These are phyloP conservation scores for Dromaius novaehollandiae DNA, from an alignment of 2,113 vertebrate genomes.

Conservation along the genomic window DNA sequence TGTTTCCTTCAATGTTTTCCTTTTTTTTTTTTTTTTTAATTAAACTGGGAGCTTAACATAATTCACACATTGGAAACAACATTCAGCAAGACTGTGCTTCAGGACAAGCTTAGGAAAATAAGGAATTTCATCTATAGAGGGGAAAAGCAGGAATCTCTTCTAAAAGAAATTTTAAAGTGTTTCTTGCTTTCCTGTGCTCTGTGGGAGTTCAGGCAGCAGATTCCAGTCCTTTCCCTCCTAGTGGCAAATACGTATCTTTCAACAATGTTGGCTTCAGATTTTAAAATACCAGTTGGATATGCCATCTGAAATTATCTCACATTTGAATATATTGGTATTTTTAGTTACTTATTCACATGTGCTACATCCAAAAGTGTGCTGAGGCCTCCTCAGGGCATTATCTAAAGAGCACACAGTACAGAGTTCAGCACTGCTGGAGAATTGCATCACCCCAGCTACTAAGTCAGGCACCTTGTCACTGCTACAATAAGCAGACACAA, in stretches of 20 bases:
- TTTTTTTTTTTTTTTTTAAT: neutral
- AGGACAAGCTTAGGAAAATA: neutral
- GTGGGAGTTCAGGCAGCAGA: constrained; percentile 20
- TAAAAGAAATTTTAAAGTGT: neutral
- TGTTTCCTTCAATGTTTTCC: neutral
- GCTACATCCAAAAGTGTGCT: neutral
- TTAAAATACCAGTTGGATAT: constrained; percentile 5
- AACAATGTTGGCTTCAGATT: neutral
- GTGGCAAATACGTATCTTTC: neutral
- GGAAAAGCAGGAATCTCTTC: neutral
- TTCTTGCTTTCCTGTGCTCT: neutral
- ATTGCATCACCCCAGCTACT: neutral
- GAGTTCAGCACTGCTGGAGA: fast-evolving
- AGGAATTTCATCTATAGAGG: neutral
- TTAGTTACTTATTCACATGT: neutral
- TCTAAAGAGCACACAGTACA: neutral
- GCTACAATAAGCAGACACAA: neutral
- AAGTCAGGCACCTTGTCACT: neutral
- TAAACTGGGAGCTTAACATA: neutral
- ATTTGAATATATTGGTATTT: neutral
- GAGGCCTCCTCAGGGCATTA: neutral
- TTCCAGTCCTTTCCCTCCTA: neutral
- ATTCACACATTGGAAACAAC: neutral
- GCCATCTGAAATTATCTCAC: constrained; percentile 17
- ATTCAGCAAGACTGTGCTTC: neutral